phyloP scores from a whole-genome alignment of 2,888 invertebrate genomes.

The Zelleria hepariella region DNA sequence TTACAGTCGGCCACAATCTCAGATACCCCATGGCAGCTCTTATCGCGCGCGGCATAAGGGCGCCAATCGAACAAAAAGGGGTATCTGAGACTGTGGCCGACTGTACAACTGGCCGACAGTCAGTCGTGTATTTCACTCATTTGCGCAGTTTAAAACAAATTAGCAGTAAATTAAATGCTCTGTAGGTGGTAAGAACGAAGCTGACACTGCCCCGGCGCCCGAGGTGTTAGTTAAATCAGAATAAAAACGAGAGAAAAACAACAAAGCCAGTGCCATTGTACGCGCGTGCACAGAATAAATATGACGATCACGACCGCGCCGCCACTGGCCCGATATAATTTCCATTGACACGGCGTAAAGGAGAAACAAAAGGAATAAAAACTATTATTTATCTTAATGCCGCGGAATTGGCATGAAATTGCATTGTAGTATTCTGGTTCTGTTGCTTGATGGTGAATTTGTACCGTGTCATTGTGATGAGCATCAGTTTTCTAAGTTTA shows the following conservation, averaged over 20 bases:
- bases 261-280: conserved; percentile 2
- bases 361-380: background rate
- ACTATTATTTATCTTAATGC: background rate
- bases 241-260: background rate
- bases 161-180: conserved; percentile 5
- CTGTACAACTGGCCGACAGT: too few species aligned
- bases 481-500: too few species aligned
- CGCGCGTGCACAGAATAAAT: conserved; percentile 9
- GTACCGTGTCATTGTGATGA: too few species aligned
- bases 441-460: background rate
- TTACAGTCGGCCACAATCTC: too few species aligned
- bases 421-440: background rate
- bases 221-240: conserved; percentile 6
- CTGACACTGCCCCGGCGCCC: background rate
- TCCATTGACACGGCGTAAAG: background rate
- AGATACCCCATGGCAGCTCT: too few species aligned
- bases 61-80: too few species aligned
- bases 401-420: background rate
- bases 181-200: conserved; percentile 3
- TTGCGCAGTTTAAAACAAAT: conserved; percentile 4
- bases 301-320: conserved; percentile 6
- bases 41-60: too few species aligned
- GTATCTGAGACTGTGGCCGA: too few species aligned
- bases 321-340: conserved; percentile 5
- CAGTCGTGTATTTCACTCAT: conserved; percentile 1